Conservation (phyloP, 2,888 invertebrate species). For the Drosophila neotestacea region DNA sequence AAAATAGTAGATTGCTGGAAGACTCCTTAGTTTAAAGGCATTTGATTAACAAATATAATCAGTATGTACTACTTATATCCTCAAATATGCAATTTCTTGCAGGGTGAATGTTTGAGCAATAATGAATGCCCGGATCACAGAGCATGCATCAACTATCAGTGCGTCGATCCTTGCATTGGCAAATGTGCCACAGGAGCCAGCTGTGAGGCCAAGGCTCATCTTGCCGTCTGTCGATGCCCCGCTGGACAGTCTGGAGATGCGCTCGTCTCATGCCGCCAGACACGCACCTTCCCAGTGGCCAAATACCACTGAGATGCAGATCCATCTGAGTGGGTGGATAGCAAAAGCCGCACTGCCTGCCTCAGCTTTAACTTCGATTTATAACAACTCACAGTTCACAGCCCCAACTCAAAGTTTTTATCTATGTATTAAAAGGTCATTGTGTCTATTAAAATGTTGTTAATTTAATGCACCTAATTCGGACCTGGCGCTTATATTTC, state of each 20-base stretch:
- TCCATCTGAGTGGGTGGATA: slow-evolving; percentile 18
- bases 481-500: slow-evolving; percentile 30
- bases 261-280: slow-evolving; percentile 87
- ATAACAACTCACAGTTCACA: slow-evolving; percentile 1
- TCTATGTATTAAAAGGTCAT: background rate
- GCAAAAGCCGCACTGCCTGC: slow-evolving; percentile 72
- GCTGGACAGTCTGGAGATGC: slow-evolving; percentile 88
- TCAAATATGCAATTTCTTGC: slow-evolving; percentile 32
- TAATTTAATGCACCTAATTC: slow-evolving; percentile 42
- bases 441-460: slow-evolving; percentile 17
- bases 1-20: too few species aligned
- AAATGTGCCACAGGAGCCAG: slow-evolving; percentile 92
- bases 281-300: slow-evolving; percentile 83
- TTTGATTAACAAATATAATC: too few species aligned
- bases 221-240: slow-evolving; percentile 93
- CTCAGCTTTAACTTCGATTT: slow-evolving; percentile 15
- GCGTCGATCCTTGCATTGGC: slow-evolving; percentile 91
- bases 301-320: slow-evolving; percentile 75
- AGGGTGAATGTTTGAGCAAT: slow-evolving; percentile 93
- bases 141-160: slow-evolving; percentile 92
- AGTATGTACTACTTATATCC: background rate
- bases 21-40: too few species aligned
- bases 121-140: slow-evolving; percentile 90
- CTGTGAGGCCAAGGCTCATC: slow-evolving; percentile 91
- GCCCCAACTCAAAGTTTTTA: slow-evolving; percentile 1